These are phyloP conservation scores for Seira sanloemensis DNA, from an alignment of 2,888 invertebrate species.

Conservation along the genomic window DNA sequence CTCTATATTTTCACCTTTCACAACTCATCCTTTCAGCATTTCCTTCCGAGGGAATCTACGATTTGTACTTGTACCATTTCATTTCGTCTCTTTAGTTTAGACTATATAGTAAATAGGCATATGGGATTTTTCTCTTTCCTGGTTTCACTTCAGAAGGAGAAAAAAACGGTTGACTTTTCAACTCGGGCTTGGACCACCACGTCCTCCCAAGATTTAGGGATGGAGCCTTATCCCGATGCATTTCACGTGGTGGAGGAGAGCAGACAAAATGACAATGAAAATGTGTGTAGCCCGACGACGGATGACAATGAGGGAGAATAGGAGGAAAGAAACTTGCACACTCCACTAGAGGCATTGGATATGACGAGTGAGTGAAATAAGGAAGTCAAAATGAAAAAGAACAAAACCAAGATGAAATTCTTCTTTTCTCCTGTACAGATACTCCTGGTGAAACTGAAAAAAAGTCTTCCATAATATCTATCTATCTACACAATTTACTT, in stretches of 20 bases:
- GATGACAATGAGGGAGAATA: too few species aligned
- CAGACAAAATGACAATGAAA: conserved; percentile 12
- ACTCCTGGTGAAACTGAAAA: conserved; percentile 57
- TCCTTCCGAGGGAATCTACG: background rate
- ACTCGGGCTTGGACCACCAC: background rate
- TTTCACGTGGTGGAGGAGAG: conserved; percentile 15
- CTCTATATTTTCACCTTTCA: background rate
- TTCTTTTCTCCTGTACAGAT: too few species aligned
- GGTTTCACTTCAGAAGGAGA: background rate
- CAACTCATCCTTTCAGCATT: conserved; percentile 1
- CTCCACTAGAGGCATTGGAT: conserved; percentile 34
- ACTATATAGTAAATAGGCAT: too few species aligned
- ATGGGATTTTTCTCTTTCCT: background rate
- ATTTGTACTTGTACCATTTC: background rate
- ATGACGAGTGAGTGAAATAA: conserved; percentile 60
- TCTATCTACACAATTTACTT: conserved; percentile 47
- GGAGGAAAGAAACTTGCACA: conserved; percentile 43
- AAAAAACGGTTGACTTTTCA: background rate
- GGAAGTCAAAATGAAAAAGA: conserved; percentile 55
- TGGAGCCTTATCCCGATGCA: conserved; percentile 5
- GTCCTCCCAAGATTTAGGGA: background rate
- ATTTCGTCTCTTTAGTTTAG: background rate
- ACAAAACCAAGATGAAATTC: conserved; percentile 27
- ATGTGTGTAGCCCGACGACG: conserved; percentile 1
- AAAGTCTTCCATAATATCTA: conserved; percentile 58